Evolutionary conservation across 2,888 invertebrate species (phyloP).

Genomic region (Tetragnatha montana): DNA sequence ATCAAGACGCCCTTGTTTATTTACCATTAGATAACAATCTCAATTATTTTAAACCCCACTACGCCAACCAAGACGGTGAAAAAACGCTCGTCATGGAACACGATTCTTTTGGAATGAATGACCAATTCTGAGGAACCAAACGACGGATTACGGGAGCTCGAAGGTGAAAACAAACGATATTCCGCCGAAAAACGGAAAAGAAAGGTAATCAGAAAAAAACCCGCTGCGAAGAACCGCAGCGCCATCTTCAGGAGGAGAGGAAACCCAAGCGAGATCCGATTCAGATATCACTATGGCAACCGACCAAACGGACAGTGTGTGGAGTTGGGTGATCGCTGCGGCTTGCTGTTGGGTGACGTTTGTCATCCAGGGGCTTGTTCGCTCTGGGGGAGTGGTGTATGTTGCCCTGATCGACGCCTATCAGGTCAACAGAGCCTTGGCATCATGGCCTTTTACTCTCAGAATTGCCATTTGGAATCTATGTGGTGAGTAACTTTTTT

Average conservation of each 20-base stretch:
- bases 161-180: constrained; percentile 28
- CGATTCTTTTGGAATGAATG: neutral
- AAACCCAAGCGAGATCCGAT: constrained; percentile 27
- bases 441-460: constrained; percentile 72
- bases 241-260: neutral
- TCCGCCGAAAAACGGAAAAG: neutral
- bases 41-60: neutral
- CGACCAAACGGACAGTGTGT: constrained; percentile 60
- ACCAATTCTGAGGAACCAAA: neutral
- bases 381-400: constrained; percentile 71
- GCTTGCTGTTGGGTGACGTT: constrained; percentile 72
- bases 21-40: neutral
- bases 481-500: constrained; percentile 41
- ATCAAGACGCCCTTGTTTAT: neutral
- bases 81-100: neutral
- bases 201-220: neutral
- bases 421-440: constrained; percentile 64
- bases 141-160: neutral
- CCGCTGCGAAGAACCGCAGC: neutral
- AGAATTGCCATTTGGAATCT: constrained; percentile 69
- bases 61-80: neutral
- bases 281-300: constrained; percentile 46
- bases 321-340: constrained; percentile 72
- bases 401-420: constrained; percentile 69
- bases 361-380: constrained; percentile 70